Evolutionary conservation across 2,113 vertebrate species (phyloP).

Genomic region (Mus pahari): DNA sequence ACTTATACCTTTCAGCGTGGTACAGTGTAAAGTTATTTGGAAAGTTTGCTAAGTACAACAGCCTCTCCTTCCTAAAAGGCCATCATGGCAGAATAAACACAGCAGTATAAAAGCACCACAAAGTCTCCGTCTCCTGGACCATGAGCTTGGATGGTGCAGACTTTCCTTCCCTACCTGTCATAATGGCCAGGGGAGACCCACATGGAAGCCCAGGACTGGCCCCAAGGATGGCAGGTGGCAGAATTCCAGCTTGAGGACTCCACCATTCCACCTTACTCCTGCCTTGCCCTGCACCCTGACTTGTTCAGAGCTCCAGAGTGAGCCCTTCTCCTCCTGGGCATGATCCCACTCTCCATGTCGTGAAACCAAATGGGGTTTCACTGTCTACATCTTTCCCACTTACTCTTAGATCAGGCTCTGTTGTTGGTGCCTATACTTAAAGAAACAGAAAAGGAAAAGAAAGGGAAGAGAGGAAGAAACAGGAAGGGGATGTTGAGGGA

Average conservation of each 20-base stretch:
- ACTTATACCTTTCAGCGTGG: background rate
- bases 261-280: too few relatives aligned
- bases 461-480: background rate
- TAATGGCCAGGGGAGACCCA: background rate
- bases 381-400: background rate
- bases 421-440: conserved; percentile 15
- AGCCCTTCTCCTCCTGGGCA: conserved; percentile 21
- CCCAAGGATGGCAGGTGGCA: background rate
- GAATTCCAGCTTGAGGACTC: background rate
- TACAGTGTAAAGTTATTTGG: conserved; percentile 4
- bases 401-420: background rate
- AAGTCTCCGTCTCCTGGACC: background rate
- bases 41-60: conserved; percentile 18
- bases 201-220: background rate
- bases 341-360: background rate
- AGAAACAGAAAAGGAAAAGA: background rate
- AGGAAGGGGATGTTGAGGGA: background rate
- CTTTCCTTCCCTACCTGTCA: background rate
- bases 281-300: background rate
- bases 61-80: conserved; percentile 21
- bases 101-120: background rate
- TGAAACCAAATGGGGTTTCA: background rate
- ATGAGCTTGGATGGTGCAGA: background rate
- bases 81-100: background rate
- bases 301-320: background rate